A percentile compares a stretch with the other conserved stretches of the same genome.
Evolutionary conservation across 2,888 invertebrate genomes (phyloP).

Genomic region (Blastobasis lacticolella): DNA sequence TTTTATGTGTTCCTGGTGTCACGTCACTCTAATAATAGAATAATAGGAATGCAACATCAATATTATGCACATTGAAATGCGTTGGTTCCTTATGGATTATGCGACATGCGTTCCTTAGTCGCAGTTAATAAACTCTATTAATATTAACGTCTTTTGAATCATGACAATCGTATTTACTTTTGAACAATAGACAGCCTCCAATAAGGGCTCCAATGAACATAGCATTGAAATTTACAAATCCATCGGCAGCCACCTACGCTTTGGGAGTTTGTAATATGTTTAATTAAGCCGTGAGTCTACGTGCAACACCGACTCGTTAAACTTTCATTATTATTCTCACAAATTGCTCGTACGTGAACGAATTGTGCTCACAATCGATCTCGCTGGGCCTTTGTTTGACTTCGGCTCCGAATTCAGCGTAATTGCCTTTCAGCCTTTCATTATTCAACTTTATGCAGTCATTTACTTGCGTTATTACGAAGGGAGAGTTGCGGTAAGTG

Average conservation of each 20-base stretch:
- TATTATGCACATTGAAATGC: slow-evolving; percentile 50
- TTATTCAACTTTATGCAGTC: slow-evolving; percentile 73
- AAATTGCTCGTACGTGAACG: slow-evolving; percentile 70
- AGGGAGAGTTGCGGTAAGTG: slow-evolving; percentile 64
- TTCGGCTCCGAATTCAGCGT: slow-evolving; percentile 71
- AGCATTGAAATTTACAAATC: slow-evolving; percentile 31
- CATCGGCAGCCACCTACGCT: slow-evolving; percentile 19
- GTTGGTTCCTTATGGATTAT: slow-evolving; percentile 42
- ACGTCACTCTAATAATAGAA: slow-evolving; percentile 69
- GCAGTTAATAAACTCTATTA: slow-evolving; percentile 28
- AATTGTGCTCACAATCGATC: slow-evolving; percentile 68
- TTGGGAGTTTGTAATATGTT: slow-evolving; percentile 57
- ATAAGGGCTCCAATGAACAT: slow-evolving; percentile 34
- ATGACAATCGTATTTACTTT: slow-evolving; percentile 23
- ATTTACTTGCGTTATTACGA: slow-evolving; percentile 71
- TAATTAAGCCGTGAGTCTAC: slow-evolving; percentile 49
- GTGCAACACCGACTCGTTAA: slow-evolving; percentile 59
- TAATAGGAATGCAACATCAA: slow-evolving; percentile 64
- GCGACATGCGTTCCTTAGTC: slow-evolving; percentile 28
- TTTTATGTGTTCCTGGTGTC: slow-evolving; percentile 72
- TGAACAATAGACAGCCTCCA: slow-evolving; percentile 34
- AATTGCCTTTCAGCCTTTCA: slow-evolving; percentile 74
- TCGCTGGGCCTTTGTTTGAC: slow-evolving; percentile 69
- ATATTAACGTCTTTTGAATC: slow-evolving; percentile 25
- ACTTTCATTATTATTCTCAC: slow-evolving; percentile 69